Percentiles rank a stretch among this genome's conserved stretches.
phyloP scores from a whole-genome alignment of 2,888 invertebrate genomes.

The Podotricha telesiphe region DNA sequence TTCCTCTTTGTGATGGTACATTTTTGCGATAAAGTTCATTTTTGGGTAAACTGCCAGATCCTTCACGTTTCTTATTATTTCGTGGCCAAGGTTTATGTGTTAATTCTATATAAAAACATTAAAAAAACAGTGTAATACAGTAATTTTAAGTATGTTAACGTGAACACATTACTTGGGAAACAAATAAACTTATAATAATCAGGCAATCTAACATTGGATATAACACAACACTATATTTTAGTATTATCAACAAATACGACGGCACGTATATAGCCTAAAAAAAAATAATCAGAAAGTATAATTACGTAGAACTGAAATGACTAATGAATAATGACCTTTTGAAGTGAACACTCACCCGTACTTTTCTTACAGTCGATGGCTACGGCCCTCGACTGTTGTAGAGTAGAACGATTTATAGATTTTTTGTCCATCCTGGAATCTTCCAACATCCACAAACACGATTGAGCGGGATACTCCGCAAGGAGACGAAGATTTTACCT shows the following conservation, averaged over 20 bases:
- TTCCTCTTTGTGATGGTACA: constrained; percentile 86
- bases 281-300: background rate
- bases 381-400: constrained; percentile 87
- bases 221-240: too few relatives aligned
- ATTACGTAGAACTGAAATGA: constrained; percentile 22
- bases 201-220: background rate
- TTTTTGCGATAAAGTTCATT: constrained; percentile 87
- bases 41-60: constrained; percentile 81
- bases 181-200: background rate
- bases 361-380: constrained; percentile 89
- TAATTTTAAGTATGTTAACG: background rate
- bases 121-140: constrained; percentile 5
- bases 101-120: constrained; percentile 57
- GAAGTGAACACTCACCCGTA: constrained; percentile 82
- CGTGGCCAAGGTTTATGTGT: constrained; percentile 85
- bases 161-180: background rate
- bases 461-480: constrained; percentile 86
- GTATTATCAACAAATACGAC: too few relatives aligned
- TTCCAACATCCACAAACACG: constrained; percentile 81
- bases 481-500: constrained; percentile 87
- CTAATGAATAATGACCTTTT: constrained; percentile 54
- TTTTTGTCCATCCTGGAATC: constrained; percentile 90
- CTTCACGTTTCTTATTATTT: constrained; percentile 86
- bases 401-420: constrained; percentile 86
- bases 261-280: background rate